phyloP scores from a whole-genome alignment of 35 echinoderm and acorn worm species.

The Apostichopus californicus region DNA sequence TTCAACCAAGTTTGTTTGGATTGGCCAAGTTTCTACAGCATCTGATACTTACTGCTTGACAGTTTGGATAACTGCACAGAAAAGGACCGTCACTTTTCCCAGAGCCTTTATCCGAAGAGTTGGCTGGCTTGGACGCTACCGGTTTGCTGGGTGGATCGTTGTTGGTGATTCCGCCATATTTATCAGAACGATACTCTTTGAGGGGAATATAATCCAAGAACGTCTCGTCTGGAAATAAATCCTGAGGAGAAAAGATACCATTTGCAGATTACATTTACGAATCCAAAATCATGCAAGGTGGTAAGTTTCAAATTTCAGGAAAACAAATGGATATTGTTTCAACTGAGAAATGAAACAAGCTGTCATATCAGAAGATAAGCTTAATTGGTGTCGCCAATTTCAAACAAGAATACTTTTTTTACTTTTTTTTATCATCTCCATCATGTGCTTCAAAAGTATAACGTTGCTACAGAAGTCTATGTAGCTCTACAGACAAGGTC shows the following conservation, averaged over 20 bases:
- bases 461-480: too few relatives aligned
- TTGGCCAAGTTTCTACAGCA: neutral
- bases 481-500: too few relatives aligned
- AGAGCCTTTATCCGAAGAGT: neutral
- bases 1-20: neutral
- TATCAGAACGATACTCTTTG: conserved; percentile 91
- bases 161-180: conserved; percentile 66
- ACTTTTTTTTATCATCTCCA: too few relatives aligned
- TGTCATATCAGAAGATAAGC: neutral
- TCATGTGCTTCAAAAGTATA: too few relatives aligned
- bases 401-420: too few relatives aligned
- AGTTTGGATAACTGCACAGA: conserved; percentile 84
- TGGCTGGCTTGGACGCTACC: neutral
- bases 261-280: neutral
- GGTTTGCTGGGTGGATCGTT: conserved; percentile 40
- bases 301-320: too few relatives aligned
- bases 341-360: neutral
- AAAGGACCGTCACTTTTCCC: conserved; percentile 70
- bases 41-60: conserved; percentile 68
- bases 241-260: conserved; percentile 57
- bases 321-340: neutral
- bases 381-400: too few relatives aligned
- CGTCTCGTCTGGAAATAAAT: conserved; percentile 85
- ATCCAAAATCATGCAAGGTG: neutral
- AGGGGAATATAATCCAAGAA: conserved; percentile 97